Base-by-base conservation (phyloP, 1,140 invertebrate genomes). In the Globodera rostochiensis region DNA sequence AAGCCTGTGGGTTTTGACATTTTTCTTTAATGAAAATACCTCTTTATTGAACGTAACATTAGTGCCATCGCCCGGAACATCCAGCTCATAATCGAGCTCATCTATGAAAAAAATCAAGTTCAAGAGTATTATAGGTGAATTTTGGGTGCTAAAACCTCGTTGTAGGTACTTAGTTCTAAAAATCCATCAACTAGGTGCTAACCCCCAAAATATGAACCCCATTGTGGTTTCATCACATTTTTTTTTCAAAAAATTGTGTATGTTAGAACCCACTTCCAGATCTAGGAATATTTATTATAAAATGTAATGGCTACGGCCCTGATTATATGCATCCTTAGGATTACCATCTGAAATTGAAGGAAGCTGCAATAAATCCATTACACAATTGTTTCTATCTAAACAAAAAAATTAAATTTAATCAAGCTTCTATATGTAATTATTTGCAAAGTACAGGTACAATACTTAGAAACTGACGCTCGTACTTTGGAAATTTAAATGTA, bases 341-440 rank as follows among this genome's bases (percentile, higher is more conserved):
- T 15, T 78, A 71, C 69, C 77, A 70, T 78, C 77, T 15, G 77
- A 78, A 78, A 78, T 78, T 47, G 70, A 78, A 64, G 77, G 77
- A 78, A 78, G 64, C 25, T 78, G 50, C 53, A 78, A 6, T 11
- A 49, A 53, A 45, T 78, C 77, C 77, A 78, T 78, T 19, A 60
- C 36, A 36, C 36, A 36, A 36, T 36, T 36, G 36, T 36, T 36
- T 36, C 3, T 36, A 36, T 36, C 36, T 36, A 36, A 36, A 36
- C 36, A 36, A 36, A 36, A 66, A 66, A 3, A 15, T 66, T 15
- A 15, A 66, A 66, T 66, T 66, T 66, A 66, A 15, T 15, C 13
- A 66, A 66, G 60, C 1, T 66, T 15, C 60, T 66, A 66, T 21
- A 66, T 21, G 60, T 66, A 15, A 66, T 66, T 66, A 66, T 21